Evolutionary conservation across 2,888 invertebrate genomes (phyloP), one percentile per base, ranked within the genome.

Genomic region (Dione vanillae): DNA sequence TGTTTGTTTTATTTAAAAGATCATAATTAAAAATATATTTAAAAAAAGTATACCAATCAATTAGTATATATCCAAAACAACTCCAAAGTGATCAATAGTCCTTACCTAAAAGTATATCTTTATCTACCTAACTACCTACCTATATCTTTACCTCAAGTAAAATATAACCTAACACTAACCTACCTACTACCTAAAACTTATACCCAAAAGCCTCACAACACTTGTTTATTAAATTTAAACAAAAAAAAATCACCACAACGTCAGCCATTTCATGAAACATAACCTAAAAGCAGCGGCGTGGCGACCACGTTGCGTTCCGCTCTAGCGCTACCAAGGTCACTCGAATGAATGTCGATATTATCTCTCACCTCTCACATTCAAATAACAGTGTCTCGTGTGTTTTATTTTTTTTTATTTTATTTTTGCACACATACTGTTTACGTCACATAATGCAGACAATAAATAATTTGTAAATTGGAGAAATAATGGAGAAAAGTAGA

Each of bases 271-370:
- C 16, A 8, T 11, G 43, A 19, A 78, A 80, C 75, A 85, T 89
- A 90, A 90, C 89, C 89, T 89, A 79, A 81, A 89, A 87, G 76
- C 68, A 14, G 75, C 80, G 83, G 77, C 88, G 88, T 87, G 87
- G 84, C 73, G 11, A 76, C 78, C 88, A 89, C 89, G 87, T 84
- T 86, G 85, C 61, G 45, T 59, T 20, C 47, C 69, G 47, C 49
- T 65, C 64, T 52, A 56, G 47, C 64, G 65, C 47, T 65, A 65
- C 64, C 65, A 69, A 69, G 69, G 69, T 64, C 64, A 52, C 65
- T 54, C 62, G 70, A 70, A 54, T 47, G 64, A 61, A 61, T 52
- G 70, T 52, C 66, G 66, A 35, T 35, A 14, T 35, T 41, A 45
- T 59, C 41, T 37, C 19, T 45, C 61, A 54, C 61, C 66, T 70